phyloP scores from a whole-genome alignment of 2,888 invertebrate species.

The Keiferia lycopersicella region DNA sequence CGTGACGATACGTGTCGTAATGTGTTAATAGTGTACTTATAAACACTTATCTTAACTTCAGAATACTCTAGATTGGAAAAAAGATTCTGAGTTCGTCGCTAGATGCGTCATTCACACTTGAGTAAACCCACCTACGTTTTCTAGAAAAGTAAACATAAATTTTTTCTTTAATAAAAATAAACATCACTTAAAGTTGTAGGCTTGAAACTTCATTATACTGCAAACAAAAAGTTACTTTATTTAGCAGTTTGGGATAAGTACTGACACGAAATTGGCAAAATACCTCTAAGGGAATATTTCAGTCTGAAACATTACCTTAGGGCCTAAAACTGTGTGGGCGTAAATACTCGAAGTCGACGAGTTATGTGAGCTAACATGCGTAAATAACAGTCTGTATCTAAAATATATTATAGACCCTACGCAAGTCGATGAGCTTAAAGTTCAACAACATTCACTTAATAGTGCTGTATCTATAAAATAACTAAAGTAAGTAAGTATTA shows the following conservation, averaged over 20 bases:
- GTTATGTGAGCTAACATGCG: constrained; percentile 7
- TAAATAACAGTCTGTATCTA: neutral
- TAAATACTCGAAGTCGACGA: constrained; percentile 12
- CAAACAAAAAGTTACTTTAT: neutral
- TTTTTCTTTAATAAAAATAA: neutral
- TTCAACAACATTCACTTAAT: too few species aligned
- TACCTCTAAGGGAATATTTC: neutral
- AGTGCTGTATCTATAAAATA: too few species aligned
- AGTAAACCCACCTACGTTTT: too few species aligned
- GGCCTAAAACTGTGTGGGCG: neutral
- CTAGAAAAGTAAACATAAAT: too few species aligned
- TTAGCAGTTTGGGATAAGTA: constrained; percentile 8
- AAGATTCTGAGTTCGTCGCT: too few species aligned
- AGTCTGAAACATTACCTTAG: neutral
- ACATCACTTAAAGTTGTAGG: neutral
- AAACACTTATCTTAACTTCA: too few species aligned
- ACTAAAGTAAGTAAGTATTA: too few species aligned
- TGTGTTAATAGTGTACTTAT: too few species aligned
- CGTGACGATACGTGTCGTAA: too few species aligned
- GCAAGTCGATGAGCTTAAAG: neutral
- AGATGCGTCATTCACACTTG: too few species aligned
- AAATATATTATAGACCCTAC: neutral
- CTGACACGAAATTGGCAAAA: constrained; percentile 6
- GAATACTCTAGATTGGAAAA: too few species aligned
- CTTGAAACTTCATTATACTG: too few species aligned